A percentile compares a stretch with the other conserved stretches of the same genome.
These are phyloP conservation scores for Epinotia brunnichana DNA, from an alignment of 2,888 invertebrate genomes.

Conservation along the genomic window DNA sequence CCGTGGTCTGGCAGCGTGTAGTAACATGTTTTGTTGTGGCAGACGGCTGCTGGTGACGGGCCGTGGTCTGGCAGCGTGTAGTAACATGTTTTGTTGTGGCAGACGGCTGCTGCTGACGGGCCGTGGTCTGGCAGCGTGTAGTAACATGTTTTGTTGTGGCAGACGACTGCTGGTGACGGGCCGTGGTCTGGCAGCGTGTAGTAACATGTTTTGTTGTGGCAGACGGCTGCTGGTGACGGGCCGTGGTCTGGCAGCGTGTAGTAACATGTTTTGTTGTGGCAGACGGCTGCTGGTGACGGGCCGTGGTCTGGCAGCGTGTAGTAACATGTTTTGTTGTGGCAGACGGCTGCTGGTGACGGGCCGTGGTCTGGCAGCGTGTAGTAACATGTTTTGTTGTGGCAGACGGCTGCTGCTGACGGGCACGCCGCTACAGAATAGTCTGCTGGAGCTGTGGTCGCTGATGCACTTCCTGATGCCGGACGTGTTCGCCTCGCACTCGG, in stretches of 20 bases:
- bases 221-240: conserved; percentile 45
- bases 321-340: not conserved
- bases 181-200: not conserved
- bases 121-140: not conserved
- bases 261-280: not conserved
- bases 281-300: not conserved
- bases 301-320: not conserved
- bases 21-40: not conserved
- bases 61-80: not conserved
- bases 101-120: not conserved
- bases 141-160: not conserved
- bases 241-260: not conserved
- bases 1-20: conserved; percentile 14
- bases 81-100: not conserved
- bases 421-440: conserved; percentile 97
- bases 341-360: not conserved
- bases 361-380: not conserved
- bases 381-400: too few species aligned
- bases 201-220: not conserved
- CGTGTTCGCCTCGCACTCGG: conserved; percentile 97
- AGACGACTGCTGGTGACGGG: not conserved
- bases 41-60: not conserved
- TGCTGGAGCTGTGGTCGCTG: conserved; percentile 98
- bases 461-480: conserved; percentile 99
- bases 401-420: conserved; percentile 96